phyloP scores from a whole-genome alignment of 2,888 invertebrate genomes.

The Lochmaea crataegi region DNA sequence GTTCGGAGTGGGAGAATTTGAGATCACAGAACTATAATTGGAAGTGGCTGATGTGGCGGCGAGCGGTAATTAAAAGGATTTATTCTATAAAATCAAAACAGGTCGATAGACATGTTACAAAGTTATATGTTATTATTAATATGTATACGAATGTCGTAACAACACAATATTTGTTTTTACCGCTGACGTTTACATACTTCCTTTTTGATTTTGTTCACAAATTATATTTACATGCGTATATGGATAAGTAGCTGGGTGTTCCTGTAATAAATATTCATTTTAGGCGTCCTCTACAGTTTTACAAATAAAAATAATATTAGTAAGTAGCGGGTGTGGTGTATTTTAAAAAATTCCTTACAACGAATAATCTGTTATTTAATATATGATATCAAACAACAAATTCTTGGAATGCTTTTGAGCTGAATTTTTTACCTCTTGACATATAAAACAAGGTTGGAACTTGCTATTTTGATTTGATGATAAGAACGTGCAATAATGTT shows the following conservation, averaged over 20 bases:
- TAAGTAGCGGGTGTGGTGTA: neutral
- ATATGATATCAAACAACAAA: neutral
- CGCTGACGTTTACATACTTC: neutral
- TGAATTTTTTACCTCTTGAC: too few species aligned
- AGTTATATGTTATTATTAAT: neutral
- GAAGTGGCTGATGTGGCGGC: too few species aligned
- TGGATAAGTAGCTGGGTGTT: conserved; percentile 12
- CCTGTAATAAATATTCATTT: neutral
- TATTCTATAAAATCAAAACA: too few species aligned
- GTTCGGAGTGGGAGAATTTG: too few species aligned
- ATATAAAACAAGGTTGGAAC: too few species aligned
- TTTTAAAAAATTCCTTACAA: neutral
- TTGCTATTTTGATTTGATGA: too few species aligned
- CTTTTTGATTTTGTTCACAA: neutral
- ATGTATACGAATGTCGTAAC: neutral
- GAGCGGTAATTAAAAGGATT: too few species aligned
- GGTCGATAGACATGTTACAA: too few species aligned
- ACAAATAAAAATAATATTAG: neutral
- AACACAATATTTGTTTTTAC: neutral
- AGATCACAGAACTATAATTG: too few species aligned
- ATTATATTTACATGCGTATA: neutral
- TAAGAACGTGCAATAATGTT: too few species aligned
- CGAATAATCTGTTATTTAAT: neutral
- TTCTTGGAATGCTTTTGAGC: too few species aligned
- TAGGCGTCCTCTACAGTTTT: neutral